Evolutionary conservation across 2,888 invertebrate genomes (phyloP).

Genomic region (Tiliacea aurago): DNA sequence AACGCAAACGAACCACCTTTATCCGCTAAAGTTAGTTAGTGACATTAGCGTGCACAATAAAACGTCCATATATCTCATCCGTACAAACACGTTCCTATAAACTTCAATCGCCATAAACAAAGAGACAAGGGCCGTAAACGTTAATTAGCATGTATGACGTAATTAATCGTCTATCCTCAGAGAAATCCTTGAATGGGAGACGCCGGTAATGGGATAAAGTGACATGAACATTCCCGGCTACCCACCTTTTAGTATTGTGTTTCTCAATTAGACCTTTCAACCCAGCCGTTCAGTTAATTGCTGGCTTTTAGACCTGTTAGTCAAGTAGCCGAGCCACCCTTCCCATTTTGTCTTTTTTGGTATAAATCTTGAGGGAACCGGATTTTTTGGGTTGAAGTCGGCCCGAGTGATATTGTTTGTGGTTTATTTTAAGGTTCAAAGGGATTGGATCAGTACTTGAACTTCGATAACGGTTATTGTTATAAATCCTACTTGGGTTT

Average conservation of each 20-base stretch:
- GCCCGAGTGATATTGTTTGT: constrained; percentile 25
- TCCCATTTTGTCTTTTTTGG: constrained; percentile 51
- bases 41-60: constrained; percentile 21
- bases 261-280: constrained; percentile 76
- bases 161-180: constrained; percentile 71
- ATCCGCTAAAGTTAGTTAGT: constrained; percentile 31
- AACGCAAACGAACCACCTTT: neutral
- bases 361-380: constrained; percentile 53
- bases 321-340: constrained; percentile 68
- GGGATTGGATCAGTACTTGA: constrained; percentile 24
- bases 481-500: neutral
- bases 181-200: constrained; percentile 49
- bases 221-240: constrained; percentile 56
- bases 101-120: constrained; percentile 64
- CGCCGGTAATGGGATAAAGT: constrained; percentile 44
- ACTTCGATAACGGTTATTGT: constrained; percentile 13
- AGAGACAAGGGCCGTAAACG: constrained; percentile 65
- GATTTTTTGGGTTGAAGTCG: constrained; percentile 47
- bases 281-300: constrained; percentile 71
- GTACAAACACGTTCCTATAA: constrained; percentile 49
- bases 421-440: constrained; percentile 38
- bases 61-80: constrained; percentile 32
- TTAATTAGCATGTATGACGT: constrained; percentile 75
- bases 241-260: constrained; percentile 66
- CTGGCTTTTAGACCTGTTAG: constrained; percentile 68